Evolutionary conservation across 2,113 vertebrate species (phyloP), one percentile per base, ranked within the genome.

Genomic region (Galbula dea): DNA sequence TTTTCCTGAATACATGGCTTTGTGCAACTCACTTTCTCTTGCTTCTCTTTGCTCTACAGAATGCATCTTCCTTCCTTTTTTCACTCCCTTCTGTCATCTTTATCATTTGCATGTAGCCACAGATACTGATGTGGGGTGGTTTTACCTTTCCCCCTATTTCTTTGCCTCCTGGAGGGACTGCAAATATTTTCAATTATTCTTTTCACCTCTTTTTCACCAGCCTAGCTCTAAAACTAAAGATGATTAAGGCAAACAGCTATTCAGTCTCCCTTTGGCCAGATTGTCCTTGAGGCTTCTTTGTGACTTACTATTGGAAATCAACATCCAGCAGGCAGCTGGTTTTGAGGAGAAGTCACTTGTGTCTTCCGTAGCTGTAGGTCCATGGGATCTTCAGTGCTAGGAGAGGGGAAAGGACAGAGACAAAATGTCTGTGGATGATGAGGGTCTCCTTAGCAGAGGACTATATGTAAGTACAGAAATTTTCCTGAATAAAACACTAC

Each of bases 11-110:
- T 18, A 34, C 11, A 1, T 10, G 11, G 27, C 39, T 89, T 94
- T 91, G 43, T 86, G 94, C 69, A 94, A 93, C 34, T 61, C 7
- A 0, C 22, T 82, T 81, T 84, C 58, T 71, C 48, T 96, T 86
- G 36, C 55, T 75, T 77, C 67, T 69, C 74, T 88, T 59, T 59
- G 68, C 48, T 81, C 51, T 86, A 22, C 62, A 66, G 45, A 77
- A 66, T 41, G 17, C 57, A 26, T 61, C 62, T 93, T 93, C 74
- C 94, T 95, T 91, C 78, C 85, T 79, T 65, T 93, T 86, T 87
- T 46, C 45, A 20, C 22, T 63, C 48, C 20, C 32, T 43, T 81
- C 32, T 30, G 65, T 3, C 34, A 67, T 24, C 55, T 89, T 57
- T 58, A 41, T 23, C 14, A 34, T 82, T 39, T 91, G 85, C 32